These are phyloP conservation scores for Meloidogyne chitwoodi DNA, from an alignment of 1,140 invertebrate species.

Conservation along the genomic window DNA sequence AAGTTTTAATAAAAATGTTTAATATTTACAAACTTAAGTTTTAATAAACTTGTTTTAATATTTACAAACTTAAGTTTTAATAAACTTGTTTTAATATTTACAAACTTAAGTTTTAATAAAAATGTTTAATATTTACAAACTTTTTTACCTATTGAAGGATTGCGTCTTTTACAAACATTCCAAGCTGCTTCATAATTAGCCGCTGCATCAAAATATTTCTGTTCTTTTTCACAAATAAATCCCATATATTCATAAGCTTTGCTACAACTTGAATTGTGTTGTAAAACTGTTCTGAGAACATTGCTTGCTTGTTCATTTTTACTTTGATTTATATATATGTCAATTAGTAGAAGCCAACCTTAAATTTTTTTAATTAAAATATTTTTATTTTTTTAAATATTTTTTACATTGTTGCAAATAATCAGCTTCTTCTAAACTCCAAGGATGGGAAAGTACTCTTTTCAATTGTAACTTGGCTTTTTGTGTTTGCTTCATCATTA, in stretches of 20 bases:
- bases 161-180: slow-evolving; percentile 74
- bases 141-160: slow-evolving; percentile 70
- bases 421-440: slow-evolving; percentile 90
- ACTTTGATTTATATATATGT: slow-evolving; percentile 76
- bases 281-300: slow-evolving; percentile 73
- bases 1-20: neutral
- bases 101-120: neutral
- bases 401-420: slow-evolving; percentile 77
- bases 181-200: slow-evolving; percentile 78
- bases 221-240: slow-evolving; percentile 83
- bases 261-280: slow-evolving; percentile 82
- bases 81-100: neutral
- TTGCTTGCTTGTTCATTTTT: slow-evolving; percentile 82
- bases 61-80: neutral
- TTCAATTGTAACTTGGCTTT: slow-evolving; percentile 87
- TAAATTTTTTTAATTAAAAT: neutral
- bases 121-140: neutral
- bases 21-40: slow-evolving; percentile 16
- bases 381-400: neutral
- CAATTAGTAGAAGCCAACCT: slow-evolving; percentile 80
- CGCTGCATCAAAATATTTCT: slow-evolving; percentile 80
- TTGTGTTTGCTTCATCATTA: slow-evolving; percentile 80
- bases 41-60: slow-evolving; percentile 26
- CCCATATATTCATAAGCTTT: slow-evolving; percentile 85
- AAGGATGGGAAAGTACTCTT: slow-evolving; percentile 76